Conservation (phyloP, 2,888 invertebrate species). For the Alcis repandata region DNA sequence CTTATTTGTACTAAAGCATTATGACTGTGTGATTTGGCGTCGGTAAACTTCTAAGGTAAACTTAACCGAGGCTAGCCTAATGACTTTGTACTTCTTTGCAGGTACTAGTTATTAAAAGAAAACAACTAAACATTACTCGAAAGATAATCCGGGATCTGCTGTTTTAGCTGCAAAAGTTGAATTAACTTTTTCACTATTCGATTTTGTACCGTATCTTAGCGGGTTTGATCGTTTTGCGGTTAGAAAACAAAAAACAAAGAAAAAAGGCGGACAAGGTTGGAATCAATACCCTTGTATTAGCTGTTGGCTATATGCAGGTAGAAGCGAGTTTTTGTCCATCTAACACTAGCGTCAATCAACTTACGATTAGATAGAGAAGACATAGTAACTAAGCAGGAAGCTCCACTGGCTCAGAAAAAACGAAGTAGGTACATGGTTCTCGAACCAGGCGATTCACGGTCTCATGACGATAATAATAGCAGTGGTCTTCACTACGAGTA, state of each 20-base stretch:
- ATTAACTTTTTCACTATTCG: constrained; percentile 21
- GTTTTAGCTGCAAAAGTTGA: constrained; percentile 1
- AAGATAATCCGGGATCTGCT: neutral
- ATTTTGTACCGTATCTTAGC: constrained; percentile 21
- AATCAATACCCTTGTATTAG: constrained; percentile 56
- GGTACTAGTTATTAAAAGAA: neutral
- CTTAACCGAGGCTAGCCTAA: neutral
- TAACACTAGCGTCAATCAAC: constrained; percentile 64
- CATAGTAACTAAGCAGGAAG: constrained; percentile 62
- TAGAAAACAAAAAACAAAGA: constrained; percentile 42
- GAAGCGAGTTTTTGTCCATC: constrained; percentile 61
- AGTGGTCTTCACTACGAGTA: constrained; percentile 35
- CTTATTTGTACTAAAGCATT: constrained; percentile 24
- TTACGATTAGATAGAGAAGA: constrained; percentile 41
- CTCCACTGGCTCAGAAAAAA: constrained; percentile 53
- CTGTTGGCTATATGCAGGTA: constrained; percentile 58
- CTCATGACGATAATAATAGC: constrained; percentile 53
- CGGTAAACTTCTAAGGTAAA: constrained; percentile 15
- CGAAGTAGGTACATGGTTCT: constrained; percentile 33
- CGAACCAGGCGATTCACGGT: constrained; percentile 52
- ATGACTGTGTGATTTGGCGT: constrained; percentile 11
- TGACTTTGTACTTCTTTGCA: neutral
- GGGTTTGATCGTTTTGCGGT: constrained; percentile 34
- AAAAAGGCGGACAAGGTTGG: constrained; percentile 50
- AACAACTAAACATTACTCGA: neutral